Conservation (phyloP, 2,797 vertebrate genomes). For the Rhinatrema bivittatum region DNA sequence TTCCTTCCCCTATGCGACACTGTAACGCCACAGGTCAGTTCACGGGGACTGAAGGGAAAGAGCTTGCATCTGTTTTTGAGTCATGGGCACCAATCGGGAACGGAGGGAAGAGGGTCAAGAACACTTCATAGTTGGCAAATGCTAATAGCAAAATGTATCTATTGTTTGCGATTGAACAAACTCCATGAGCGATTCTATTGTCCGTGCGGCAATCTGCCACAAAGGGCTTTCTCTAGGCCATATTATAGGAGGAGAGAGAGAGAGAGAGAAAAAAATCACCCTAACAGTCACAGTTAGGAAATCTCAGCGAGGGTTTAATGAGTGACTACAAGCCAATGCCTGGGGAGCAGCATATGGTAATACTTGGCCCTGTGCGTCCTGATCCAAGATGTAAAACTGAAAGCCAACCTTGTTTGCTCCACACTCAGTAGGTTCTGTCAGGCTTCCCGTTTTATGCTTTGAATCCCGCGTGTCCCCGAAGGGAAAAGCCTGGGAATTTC, state of each 20-base stretch:
- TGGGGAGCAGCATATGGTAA: slow-evolving; percentile 34
- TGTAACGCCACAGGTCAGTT: slow-evolving; percentile 61
- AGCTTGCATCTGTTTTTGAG: slow-evolving; percentile 76
- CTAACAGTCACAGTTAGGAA: slow-evolving; percentile 31
- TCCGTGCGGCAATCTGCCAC: slow-evolving; percentile 68
- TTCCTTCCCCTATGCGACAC: slow-evolving; percentile 49
- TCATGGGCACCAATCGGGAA: slow-evolving; percentile 47
- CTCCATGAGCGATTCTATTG: slow-evolving; percentile 65
- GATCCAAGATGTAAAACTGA: slow-evolving; percentile 36
- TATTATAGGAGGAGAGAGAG: slow-evolving; percentile 21
- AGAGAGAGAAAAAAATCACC: slow-evolving; percentile 13
- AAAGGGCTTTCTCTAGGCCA: slow-evolving; percentile 35
- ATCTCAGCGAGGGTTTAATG: slow-evolving; percentile 42
- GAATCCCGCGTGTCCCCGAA: slow-evolving; percentile 10
- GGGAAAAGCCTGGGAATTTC: slow-evolving; percentile 12
- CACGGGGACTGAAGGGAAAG: slow-evolving; percentile 51
- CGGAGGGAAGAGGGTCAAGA: slow-evolving; percentile 26
- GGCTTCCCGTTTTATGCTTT: slow-evolving; percentile 15
- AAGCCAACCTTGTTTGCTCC: slow-evolving; percentile 8
- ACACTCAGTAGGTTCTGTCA: neutral
- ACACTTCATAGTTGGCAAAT: slow-evolving; percentile 58
- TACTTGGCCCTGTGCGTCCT: slow-evolving; percentile 16
- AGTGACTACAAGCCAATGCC: slow-evolving; percentile 39
- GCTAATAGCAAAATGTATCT: slow-evolving; percentile 52
- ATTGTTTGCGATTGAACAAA: slow-evolving; percentile 52